These are phyloP conservation scores for Romanogobio albipinnatus DNA, from an alignment of 2,113 vertebrate genomes.

Conservation along the genomic window DNA sequence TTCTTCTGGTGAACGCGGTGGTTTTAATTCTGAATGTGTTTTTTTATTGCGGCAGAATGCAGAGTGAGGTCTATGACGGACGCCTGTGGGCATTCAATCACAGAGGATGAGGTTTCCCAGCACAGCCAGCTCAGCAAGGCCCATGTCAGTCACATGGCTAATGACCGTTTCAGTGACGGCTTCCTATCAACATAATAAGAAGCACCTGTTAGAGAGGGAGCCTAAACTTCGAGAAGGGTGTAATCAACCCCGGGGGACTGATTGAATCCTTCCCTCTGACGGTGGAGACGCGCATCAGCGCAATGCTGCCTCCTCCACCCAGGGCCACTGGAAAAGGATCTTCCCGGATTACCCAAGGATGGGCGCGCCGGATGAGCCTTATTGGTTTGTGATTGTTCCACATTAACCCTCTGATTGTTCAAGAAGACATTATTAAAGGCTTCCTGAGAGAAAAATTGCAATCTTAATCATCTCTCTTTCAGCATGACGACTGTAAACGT, in stretches of 20 bases:
- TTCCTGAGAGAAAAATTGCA: conserved; percentile 70
- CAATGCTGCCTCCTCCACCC: conserved; percentile 57
- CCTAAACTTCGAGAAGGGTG: conserved; percentile 57
- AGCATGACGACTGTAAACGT: conserved; percentile 63
- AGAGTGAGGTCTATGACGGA: conserved; percentile 57
- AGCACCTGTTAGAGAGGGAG: conserved; percentile 69
- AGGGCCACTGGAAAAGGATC: conserved; percentile 69
- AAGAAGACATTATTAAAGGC: conserved; percentile 75
- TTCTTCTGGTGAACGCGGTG: conserved; percentile 59
- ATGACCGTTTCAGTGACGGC: conserved; percentile 67
- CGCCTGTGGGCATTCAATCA: conserved; percentile 60
- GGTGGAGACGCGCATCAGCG: conserved; percentile 75
- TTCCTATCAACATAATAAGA: conserved; percentile 76
- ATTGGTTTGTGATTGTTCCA: conserved; percentile 79
- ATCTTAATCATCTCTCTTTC: conserved; percentile 68
- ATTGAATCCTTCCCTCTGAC: conserved; percentile 77
- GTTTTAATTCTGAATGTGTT: conserved; percentile 66
- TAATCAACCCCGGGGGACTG: conserved; percentile 77
- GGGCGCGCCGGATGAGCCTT: conserved; percentile 70
- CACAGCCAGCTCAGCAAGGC: conserved; percentile 53
- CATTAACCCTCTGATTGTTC: conserved; percentile 80
- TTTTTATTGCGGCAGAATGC: conserved; percentile 56
- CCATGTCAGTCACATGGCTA: conserved; percentile 63
- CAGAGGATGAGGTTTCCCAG: conserved; percentile 55
- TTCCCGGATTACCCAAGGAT: conserved; percentile 71